These are phyloP conservation scores for Rhagologus leucostigma DNA, from an alignment of 2,113 vertebrate genomes.

Conservation along the genomic window DNA sequence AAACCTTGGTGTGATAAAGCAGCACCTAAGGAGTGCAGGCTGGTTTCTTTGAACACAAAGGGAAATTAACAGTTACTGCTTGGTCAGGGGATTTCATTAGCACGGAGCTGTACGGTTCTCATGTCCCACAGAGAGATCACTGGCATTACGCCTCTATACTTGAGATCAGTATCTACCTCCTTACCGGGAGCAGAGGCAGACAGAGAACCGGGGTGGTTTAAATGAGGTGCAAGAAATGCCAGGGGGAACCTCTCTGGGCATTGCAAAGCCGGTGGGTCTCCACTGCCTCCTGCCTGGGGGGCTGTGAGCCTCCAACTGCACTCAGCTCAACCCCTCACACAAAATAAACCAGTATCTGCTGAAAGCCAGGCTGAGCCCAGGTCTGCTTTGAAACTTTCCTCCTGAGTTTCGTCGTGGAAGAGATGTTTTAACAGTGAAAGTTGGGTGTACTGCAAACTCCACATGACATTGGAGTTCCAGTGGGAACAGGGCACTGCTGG, in stretches of 20 bases:
- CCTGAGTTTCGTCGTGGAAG: neutral
- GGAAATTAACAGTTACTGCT: neutral
- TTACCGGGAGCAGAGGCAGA: neutral
- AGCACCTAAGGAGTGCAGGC: neutral
- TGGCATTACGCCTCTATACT: neutral
- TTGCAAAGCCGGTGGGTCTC: neutral
- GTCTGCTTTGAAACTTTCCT: neutral
- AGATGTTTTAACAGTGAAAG: neutral
- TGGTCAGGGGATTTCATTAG: neutral
- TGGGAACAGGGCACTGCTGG: neutral
- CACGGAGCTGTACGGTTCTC: neutral
- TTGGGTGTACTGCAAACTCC: neutral
- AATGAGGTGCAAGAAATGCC: neutral
- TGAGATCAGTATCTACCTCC: neutral
- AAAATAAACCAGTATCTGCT: neutral
- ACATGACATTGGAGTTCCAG: rapidly evolving
- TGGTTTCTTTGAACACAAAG: neutral
- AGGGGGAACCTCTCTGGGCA: neutral
- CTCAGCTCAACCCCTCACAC: neutral
- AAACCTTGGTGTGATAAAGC: neutral
- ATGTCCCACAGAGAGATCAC: neutral
- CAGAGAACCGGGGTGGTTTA: neutral
- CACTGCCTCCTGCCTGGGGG: neutral
- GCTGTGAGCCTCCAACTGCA: neutral
- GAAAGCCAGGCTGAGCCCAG: neutral